Base-by-base conservation (phyloP, 2,888 invertebrate species). In the Erebia ligea region DNA sequence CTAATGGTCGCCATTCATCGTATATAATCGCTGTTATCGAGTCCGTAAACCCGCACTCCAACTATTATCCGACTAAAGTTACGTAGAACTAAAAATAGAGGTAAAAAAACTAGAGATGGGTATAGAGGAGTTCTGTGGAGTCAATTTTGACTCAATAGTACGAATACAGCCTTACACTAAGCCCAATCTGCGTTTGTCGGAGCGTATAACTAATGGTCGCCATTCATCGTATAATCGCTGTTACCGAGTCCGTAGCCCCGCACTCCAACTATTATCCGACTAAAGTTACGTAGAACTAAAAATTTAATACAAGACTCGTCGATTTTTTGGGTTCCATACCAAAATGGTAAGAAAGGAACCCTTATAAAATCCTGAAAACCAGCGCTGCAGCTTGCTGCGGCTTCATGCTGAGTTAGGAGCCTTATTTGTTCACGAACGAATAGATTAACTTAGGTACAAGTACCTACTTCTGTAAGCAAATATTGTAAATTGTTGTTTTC, bases 1-100 rank as follows among this genome's bases (percentile, higher is more conserved):
- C 62, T 21, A 62, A 62, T 62, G 62, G 25, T 21, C 9, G 21
- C 62, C 62, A 62, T 62, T 62, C 62, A 21, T 62, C 48, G 48
- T 25, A 21, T n/a, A n/a, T n/a, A 62, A 62, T 50, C 62, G 62
- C 62, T 48, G 62, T 48, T 62, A 62, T 62, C 62, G 62, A 62
- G 62, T 25, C 11, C 45, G 48, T 62, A 62, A 45, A 48, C 48
- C 25, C 21, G 15, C 62, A 59, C 59, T 48, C n/a, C 8, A 45
- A 62, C 62, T 62, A 48, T 48, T 62, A 48, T 21, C 62, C 62
- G 21, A 21, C 10, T 15, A 62, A 62, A 48, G 21, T 48, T 62
- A 42, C 15, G 19, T 62, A 25, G 25, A 62, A 25, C 13, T 21
- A 9, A 25, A 62, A 48, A 48, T 21, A n/a, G n/a, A n/a, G n/a